Evolutionary conservation across 2,797 vertebrate genomes (phyloP), one percentile per base, ranked within the genome.

Genomic region (Tokudaia muenninki): DNA sequence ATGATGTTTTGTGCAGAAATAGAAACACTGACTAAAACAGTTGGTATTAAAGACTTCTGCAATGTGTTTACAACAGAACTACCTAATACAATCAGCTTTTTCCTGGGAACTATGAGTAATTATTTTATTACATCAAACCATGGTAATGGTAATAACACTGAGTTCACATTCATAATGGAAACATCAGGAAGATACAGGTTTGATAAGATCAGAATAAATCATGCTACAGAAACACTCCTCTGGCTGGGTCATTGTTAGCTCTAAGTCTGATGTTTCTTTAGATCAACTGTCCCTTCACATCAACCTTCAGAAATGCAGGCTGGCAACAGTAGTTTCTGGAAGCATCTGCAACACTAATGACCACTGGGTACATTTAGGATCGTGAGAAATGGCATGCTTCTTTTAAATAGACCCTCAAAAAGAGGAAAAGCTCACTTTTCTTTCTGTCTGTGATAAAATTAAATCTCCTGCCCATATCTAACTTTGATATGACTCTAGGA

Each of bases 301-400:
- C 3, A 19, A 4, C 7, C 6, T 22, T 29, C 37, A 41, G 44
- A 8, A 21, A 7, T 22, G 1, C 29, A 34, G 34, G 34, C 6
- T 5, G 37, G 17, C 75, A 34, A 22, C 3, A 0, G 2, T 17
- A 41, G 14, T n/a, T 3, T 24, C 24, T 16, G 3, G 1, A 34
- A 52, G 21, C 34, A 6, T 55, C 50, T 8, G n/a, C 47, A 13
- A 61, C 3, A 0, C 0, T 11, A 57, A 29, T 6, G 7, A 26
- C 41, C 37, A 2, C 9, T 22, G 5, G 34, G 11, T 67, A 14
- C 41, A 10, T 6, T 50, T 61, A 70, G 67, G 24, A 34, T 31
- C 0, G 0, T 55, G 10, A 26, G 77, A 14, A 59, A 87, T 21
- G 29, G 21, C 13, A 26, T 50, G 7, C 13, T 80, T 26, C 9